Evolutionary conservation across 1,140 invertebrate genomes (phyloP), one percentile per base, ranked within the genome.

Genomic region (Danaus melanippus): DNA sequence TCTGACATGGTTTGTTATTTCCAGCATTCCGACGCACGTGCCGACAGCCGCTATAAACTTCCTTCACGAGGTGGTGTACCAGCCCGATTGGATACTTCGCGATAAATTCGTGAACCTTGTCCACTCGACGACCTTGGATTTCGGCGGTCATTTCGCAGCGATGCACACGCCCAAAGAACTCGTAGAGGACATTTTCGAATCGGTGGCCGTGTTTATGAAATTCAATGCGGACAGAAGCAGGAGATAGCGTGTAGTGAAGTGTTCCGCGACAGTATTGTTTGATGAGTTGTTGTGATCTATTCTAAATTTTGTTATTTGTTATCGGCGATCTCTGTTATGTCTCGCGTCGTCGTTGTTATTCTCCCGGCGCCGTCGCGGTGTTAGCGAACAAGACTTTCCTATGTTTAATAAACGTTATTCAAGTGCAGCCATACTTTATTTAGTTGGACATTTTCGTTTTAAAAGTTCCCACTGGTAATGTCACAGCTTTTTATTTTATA

Each of bases 61-160:
- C 62, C 87, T 87, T 9, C 49, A 93, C 46, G 93, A 95, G 76
- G 53, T 94, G 0, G 1, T 76, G 0, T 90, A 91, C 53, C 57
- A 74, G 9, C 88, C 92, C 0, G 89, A 93, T 51, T 89, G 82
- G 42, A 67, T 92, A 10, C 61, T 94, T 2, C 79, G 81, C 49
- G 79, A 89, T 1, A 91, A 89, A 66, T 94, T 88, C 67, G 69
- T 63, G 0, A 93, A 94, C 71, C 60, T 94, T 7, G 82, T 93
- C 4, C 90, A 92, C 44, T 88, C 89, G 2, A 92, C 87, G 1
- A 87, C 92, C 50, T 64, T 90, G 17, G 66, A 87, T 2, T 85
- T 89, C 8, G 95, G 95, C 2, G 96, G 96, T 2, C 96, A 97
- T 83, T 97, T 97, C 74, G 92, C 93, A 8, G 95, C 93, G 0